Evolutionary conservation across 2,797 vertebrate genomes (phyloP).

Genomic region (Parauchenoglanis punctatus): DNA sequence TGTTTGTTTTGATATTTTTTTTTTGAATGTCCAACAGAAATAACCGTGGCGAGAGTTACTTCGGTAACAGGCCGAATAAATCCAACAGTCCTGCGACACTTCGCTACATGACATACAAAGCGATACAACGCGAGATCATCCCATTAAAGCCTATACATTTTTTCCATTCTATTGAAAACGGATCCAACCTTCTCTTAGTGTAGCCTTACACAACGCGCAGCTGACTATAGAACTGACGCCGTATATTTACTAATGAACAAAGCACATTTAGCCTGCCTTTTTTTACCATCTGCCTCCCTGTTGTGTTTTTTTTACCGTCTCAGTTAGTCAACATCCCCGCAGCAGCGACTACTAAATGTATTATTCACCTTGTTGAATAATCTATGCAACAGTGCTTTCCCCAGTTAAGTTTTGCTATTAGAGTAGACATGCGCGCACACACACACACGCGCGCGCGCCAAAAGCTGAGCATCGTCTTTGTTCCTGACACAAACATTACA

Average conservation of each 20-base stretch:
- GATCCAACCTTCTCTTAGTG: not conserved
- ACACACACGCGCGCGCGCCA: slow-evolving; percentile 27
- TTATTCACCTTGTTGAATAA: not conserved
- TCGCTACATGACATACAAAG: not conserved
- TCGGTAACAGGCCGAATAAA: not conserved
- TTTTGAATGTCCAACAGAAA: not conserved
- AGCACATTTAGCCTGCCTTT: not conserved
- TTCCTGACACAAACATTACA: not conserved
- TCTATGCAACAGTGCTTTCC: not conserved
- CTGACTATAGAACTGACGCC: not conserved
- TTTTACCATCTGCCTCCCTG: not conserved
- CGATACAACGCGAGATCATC: not conserved
- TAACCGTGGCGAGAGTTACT: not conserved
- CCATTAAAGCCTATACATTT: not conserved
- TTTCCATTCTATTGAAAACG: not conserved
- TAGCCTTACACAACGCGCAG: not conserved
- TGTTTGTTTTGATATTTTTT: too few species aligned
- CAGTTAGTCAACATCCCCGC: not conserved
- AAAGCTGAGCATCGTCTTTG: not conserved
- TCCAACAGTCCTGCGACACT: not conserved
- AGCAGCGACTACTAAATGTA: not conserved
- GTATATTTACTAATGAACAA: not conserved
- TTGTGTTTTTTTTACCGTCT: not conserved
- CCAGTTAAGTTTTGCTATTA: not conserved
- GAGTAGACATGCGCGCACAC: not conserved